Percentiles rank a stretch among this genome's conserved stretches.
Evolutionary conservation across 2,797 vertebrate genomes (phyloP).

Genomic region (Pipistrellus pipistrellus): DNA sequence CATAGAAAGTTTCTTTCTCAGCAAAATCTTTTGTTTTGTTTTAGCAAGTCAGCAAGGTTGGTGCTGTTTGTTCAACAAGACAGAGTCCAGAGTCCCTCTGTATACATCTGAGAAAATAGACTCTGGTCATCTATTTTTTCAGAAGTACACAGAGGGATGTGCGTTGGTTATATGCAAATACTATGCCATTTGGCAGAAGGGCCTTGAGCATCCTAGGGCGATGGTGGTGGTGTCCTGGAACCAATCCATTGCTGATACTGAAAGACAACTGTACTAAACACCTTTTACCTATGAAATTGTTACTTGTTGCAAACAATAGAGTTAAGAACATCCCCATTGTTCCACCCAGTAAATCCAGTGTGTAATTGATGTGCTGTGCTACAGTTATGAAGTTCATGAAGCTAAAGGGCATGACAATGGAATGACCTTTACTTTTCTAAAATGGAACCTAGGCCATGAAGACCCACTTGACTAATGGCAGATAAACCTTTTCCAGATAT

Average conservation of each 20-base stretch:
- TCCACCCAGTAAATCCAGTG: background rate
- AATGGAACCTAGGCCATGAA: background rate
- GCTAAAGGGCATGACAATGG: background rate
- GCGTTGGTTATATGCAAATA: background rate
- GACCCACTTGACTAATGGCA: background rate
- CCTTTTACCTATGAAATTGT: background rate
- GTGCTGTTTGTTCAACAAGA: background rate
- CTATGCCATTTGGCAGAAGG: background rate
- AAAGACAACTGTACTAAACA: background rate
- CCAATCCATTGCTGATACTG: background rate
- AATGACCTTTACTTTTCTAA: conserved; percentile 19
- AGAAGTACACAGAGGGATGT: background rate
- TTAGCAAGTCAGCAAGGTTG: background rate
- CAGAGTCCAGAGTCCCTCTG: background rate
- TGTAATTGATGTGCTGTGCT: background rate
- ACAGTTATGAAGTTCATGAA: background rate
- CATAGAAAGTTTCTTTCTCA: background rate
- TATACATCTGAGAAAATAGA: background rate
- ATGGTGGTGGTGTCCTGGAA: background rate
- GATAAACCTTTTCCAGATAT: conserved; percentile 35
- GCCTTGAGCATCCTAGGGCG: background rate
- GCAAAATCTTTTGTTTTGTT: background rate
- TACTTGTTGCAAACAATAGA: background rate
- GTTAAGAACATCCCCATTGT: conserved; percentile 11
- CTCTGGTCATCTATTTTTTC: background rate